Evolutionary conservation across 2,888 invertebrate species (phyloP).

Genomic region (Netelia melanura): DNA sequence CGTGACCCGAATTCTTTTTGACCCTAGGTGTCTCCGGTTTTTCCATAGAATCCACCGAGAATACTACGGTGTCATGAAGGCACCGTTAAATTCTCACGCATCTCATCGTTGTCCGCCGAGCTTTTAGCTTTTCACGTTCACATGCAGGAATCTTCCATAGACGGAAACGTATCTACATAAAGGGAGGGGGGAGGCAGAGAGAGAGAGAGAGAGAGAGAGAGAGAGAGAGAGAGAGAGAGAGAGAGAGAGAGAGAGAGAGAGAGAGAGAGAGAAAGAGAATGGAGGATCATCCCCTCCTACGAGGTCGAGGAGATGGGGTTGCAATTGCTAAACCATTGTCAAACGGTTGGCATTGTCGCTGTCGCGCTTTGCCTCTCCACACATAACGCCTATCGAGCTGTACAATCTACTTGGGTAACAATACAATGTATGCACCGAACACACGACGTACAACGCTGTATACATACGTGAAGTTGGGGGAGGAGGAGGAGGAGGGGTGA

Average conservation of each 20-base stretch:
- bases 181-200: not conserved
- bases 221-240: not conserved
- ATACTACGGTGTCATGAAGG: slow-evolving; percentile 10
- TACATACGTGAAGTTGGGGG: slow-evolving; percentile 13
- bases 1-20: slow-evolving; percentile 65
- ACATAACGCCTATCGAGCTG: slow-evolving; percentile 46
- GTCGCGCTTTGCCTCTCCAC: slow-evolving; percentile 41
- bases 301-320: slow-evolving; percentile 53
- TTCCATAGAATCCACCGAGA: slow-evolving; percentile 23
- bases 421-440: slow-evolving; percentile 7
- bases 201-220: not conserved
- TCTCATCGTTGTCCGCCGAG: not conserved
- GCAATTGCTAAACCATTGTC: slow-evolving; percentile 70
- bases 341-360: slow-evolving; percentile 67
- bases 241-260: not conserved
- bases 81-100: slow-evolving; percentile 17
- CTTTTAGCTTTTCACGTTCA: not conserved
- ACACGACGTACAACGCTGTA: slow-evolving; percentile 10
- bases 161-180: too few species aligned
- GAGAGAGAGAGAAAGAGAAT: not conserved
- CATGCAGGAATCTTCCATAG: not conserved
- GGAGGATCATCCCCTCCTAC: not conserved
- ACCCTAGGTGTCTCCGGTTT: slow-evolving; percentile 8
- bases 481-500: slow-evolving; percentile 13
- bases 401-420: slow-evolving; percentile 33